Evolutionary conservation across 2,797 vertebrate species (phyloP).

Genomic region (Oceanodroma leucorhoa): DNA sequence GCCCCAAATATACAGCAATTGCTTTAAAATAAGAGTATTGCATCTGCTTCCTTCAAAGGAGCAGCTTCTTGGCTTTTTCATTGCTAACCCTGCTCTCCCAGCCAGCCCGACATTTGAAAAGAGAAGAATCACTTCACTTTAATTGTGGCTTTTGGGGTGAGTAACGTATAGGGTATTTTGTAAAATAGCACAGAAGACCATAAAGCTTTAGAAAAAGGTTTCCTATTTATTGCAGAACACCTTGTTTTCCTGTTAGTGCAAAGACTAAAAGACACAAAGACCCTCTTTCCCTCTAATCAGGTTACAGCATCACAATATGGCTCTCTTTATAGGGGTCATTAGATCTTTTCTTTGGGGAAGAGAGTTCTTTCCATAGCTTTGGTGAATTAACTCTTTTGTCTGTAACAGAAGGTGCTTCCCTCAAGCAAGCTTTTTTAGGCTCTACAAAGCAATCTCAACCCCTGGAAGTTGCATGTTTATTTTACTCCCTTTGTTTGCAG

Average conservation of each 20-base stretch:
- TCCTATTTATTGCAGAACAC: conserved; percentile 42
- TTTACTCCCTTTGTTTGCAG: conserved; percentile 2
- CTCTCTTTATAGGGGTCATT: conserved; percentile 56
- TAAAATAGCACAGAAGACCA: neutral
- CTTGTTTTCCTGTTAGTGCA: conserved; percentile 40
- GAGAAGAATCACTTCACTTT: neutral
- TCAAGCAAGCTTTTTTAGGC: neutral
- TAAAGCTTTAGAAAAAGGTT: conserved; percentile 41
- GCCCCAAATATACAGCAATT: neutral
- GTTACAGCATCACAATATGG: conserved; percentile 43
- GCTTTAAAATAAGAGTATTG: neutral
- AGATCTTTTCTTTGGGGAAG: conserved; percentile 35
- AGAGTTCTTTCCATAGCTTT: conserved; percentile 1
- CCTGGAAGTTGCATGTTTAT: neutral
- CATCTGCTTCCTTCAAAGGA: neutral
- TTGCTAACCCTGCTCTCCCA: neutral
- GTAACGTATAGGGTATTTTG: neutral
- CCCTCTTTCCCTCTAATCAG: conserved; percentile 33
- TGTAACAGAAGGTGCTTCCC: conserved; percentile 38
- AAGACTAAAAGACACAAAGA: conserved; percentile 29
- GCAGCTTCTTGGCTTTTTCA: neutral
- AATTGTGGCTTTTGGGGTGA: neutral
- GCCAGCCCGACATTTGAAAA: neutral
- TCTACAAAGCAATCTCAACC: neutral
- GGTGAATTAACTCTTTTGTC: conserved; percentile 58